Percentiles rank a stretch among this genome's conserved stretches.
Conservation (phyloP, 2,797 vertebrate genomes). For the Helicolenus hilgendorfi region DNA sequence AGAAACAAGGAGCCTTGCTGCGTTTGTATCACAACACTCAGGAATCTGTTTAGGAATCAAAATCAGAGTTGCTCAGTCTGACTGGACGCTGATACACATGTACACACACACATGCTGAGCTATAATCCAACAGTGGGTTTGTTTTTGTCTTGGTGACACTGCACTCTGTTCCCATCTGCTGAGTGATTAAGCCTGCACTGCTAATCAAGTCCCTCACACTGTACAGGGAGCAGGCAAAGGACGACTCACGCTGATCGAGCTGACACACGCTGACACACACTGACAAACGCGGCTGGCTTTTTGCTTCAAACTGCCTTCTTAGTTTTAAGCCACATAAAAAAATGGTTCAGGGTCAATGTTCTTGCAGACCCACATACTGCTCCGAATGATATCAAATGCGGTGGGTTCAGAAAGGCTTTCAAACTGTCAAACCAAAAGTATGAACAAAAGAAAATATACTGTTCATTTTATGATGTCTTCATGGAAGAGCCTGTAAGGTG, state of each 20-base stretch:
- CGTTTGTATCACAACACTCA: slow-evolving; percentile 18
- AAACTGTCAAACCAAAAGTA: slow-evolving; percentile 1
- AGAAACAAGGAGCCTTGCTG: background rate
- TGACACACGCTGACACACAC: background rate
- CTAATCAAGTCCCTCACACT: slow-evolving; percentile 70
- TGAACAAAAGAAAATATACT: background rate
- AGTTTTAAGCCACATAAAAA: background rate
- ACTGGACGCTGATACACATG: slow-evolving; percentile 1
- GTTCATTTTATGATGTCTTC: background rate
- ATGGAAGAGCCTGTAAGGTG: background rate
- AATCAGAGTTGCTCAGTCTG: slow-evolving; percentile 26
- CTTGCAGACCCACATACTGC: background rate
- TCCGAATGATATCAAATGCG: background rate
- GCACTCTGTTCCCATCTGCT: slow-evolving; percentile 77
- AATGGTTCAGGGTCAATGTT: background rate
- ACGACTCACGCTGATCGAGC: slow-evolving; percentile 5
- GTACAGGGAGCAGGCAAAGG: slow-evolving; percentile 27
- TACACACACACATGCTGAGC: background rate
- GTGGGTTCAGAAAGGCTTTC: background rate
- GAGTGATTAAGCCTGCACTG: slow-evolving; percentile 77
- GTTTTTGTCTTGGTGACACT: slow-evolving; percentile 75
- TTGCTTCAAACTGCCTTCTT: background rate
- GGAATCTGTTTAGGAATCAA: slow-evolving; percentile 42
- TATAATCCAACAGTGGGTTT: slow-evolving; percentile 70
- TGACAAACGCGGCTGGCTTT: background rate